These are phyloP conservation scores for Pollenia griseotomentosa DNA, from an alignment of 2,888 invertebrate species.

Conservation along the genomic window DNA sequence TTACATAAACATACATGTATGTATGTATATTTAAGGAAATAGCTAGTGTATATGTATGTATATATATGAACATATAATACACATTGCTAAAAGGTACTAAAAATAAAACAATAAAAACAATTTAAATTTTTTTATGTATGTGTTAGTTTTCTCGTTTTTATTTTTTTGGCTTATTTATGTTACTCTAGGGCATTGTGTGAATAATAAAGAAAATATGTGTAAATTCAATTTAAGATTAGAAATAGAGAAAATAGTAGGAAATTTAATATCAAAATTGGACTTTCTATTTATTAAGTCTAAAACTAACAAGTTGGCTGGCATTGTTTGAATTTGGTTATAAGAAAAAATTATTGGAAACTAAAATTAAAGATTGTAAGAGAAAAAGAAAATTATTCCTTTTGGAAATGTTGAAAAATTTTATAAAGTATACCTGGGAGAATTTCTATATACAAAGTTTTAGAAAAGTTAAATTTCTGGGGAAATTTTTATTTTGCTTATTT, in stretches of 20 bases:
- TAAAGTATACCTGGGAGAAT: too few relatives aligned
- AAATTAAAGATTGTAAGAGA: neutral
- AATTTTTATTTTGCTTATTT: too few relatives aligned
- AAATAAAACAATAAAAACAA: constrained; percentile 8
- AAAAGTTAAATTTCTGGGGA: too few relatives aligned
- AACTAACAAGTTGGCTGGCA: too few relatives aligned
- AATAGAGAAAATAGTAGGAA: neutral
- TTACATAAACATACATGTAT: neutral
- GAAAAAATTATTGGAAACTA: neutral
- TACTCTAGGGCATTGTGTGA: constrained; percentile 45
- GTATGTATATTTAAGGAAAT: neutral
- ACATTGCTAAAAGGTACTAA: constrained; percentile 37
- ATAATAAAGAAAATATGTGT: constrained; percentile 45
- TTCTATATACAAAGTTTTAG: too few relatives aligned
- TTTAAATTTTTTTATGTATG: neutral
- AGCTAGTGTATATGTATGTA: neutral
- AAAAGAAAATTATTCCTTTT: neutral
- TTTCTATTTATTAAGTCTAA: too few relatives aligned
- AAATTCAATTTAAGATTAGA: constrained; percentile 56
- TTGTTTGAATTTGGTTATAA: neutral
- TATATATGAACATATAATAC: neutral
- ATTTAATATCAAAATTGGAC: too few relatives aligned
- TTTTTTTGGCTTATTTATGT: constrained; percentile 47
- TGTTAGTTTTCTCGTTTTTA: neutral
- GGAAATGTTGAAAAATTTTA: neutral